Evolutionary conservation across 2,888 invertebrate genomes (phyloP).

Genomic region (Rhagonycha fulva): DNA sequence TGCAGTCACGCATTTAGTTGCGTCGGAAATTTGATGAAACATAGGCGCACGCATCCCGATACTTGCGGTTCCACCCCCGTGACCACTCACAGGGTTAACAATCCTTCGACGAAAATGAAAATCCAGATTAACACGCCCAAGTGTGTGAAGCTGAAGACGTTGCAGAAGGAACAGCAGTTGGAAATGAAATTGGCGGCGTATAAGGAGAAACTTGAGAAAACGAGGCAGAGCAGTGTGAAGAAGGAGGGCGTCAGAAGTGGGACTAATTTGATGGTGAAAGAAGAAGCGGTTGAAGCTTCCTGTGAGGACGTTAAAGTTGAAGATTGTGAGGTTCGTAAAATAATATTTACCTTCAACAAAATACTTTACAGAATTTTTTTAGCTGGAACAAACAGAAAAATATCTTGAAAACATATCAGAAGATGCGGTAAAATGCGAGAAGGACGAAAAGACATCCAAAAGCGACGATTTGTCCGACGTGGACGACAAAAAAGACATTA

Average conservation of each 20-base stretch:
- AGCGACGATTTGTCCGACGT: neutral
- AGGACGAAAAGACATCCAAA: neutral
- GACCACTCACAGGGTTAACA: conserved; percentile 45
- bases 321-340: neutral
- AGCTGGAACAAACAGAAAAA: neutral
- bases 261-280: neutral
- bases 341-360: neutral
- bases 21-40: conserved; percentile 57
- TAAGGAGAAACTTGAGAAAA: conserved; percentile 14
- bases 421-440: neutral
- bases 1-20: conserved; percentile 57
- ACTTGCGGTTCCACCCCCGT: conserved; percentile 53
- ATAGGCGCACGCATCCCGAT: conserved; percentile 55
- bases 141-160: conserved; percentile 40
- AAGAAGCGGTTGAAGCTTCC: neutral
- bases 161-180: conserved; percentile 31
- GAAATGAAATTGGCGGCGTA: conserved; percentile 32
- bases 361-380: neutral
- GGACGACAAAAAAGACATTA: neutral
- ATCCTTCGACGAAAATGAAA: conserved; percentile 46
- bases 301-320: neutral
- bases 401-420: neutral
- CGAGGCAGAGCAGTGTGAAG: neutral
- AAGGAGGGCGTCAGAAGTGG: neutral
- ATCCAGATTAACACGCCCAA: conserved; percentile 45